A percentile compares a stretch with the other conserved stretches of the same genome.
These are phyloP conservation scores for Morone chrysops DNA, from an alignment of 2,113 vertebrate species.

Conservation along the genomic window DNA sequence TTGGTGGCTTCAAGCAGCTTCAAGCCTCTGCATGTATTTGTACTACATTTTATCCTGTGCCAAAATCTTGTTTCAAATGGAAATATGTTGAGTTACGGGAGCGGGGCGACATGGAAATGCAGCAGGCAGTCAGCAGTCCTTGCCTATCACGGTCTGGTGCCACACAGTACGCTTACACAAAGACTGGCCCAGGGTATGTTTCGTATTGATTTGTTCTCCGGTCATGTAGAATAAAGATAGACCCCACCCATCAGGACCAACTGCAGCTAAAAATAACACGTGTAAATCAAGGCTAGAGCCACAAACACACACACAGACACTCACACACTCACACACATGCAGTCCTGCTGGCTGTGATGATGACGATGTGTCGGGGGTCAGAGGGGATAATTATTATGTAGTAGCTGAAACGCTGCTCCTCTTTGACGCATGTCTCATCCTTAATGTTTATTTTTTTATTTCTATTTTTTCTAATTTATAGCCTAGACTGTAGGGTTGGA, in stretches of 20 bases:
- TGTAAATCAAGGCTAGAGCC: constrained; percentile 58
- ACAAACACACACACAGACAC: constrained; percentile 26
- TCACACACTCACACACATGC: constrained; percentile 17
- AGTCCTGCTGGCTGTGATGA: constrained; percentile 33
- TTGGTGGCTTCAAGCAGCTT: neutral
- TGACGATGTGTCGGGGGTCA: constrained; percentile 41
- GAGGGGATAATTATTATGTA: constrained; percentile 35
- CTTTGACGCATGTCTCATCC: constrained; percentile 24
- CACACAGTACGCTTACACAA: constrained; percentile 46
- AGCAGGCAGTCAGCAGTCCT: neutral
- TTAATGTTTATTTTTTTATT: constrained; percentile 27
- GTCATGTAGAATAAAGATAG: constrained; percentile 74
- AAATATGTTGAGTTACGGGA: neutral
- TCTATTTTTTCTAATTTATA: constrained; percentile 37
- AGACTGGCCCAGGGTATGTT: constrained; percentile 60
- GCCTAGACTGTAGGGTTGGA: accelerated
- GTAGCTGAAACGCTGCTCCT: constrained; percentile 16
- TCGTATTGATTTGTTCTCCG: constrained; percentile 74
- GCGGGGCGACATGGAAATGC: neutral
- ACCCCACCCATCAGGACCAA: constrained; percentile 63
- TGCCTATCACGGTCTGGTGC: constrained; percentile 33
- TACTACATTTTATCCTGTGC: neutral
- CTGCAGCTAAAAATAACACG: constrained; percentile 73
- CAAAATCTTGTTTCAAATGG: neutral
- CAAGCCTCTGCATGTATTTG: neutral